Base-by-base conservation (phyloP, 2,797 vertebrate species). In the Dryobates pubescens region DNA sequence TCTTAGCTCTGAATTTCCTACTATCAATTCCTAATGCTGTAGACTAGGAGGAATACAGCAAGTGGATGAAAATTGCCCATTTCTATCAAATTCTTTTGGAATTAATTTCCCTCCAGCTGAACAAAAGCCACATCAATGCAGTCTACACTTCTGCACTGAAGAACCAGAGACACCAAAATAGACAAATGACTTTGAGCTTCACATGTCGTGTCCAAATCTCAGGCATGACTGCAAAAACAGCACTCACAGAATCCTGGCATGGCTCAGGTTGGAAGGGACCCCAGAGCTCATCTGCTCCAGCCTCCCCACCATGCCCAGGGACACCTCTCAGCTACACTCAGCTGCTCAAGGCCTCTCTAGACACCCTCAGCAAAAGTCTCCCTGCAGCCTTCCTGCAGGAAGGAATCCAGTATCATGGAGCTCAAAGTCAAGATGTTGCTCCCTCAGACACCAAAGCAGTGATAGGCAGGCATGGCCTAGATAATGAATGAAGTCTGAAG, bases 11-110 rank as follows among this genome's bases (percentile, higher is more conserved):
- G 91, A 81, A 95, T 94, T 81, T 84, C 72, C 51, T 81, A 17
- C 56, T 56, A 87, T 88, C 76, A 88, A 92, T 93, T 91, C 75
- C 84, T 49, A 63, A 53, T 41, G 68, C 2, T 65, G 83, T 6
- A 79, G 65, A 56, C 58, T 30, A 58, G 43, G 58, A 86, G 74
- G 92, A 94, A 93, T 82, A 88, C 9, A 92, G 86, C 88, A 85
- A 74, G 67, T 72, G 78, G 83, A 93, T 93, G 85, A 95, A 94
- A 96, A 94, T 82, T 75, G 82, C 38, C 59, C 82, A 59, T 79
- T 93, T 90, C 72, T 85, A 95, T 85, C 90, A 82, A 90, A 79
- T 90, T 29, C 26, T 63, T n/a, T 71, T 89, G 54, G 15, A 94
- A 82, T 83, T 69, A 94, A 57, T 94, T 94, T 85, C 87, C 84